Evolutionary conservation across 2,888 invertebrate species (phyloP).

Genomic region (Lasioglossum leucozonium): DNA sequence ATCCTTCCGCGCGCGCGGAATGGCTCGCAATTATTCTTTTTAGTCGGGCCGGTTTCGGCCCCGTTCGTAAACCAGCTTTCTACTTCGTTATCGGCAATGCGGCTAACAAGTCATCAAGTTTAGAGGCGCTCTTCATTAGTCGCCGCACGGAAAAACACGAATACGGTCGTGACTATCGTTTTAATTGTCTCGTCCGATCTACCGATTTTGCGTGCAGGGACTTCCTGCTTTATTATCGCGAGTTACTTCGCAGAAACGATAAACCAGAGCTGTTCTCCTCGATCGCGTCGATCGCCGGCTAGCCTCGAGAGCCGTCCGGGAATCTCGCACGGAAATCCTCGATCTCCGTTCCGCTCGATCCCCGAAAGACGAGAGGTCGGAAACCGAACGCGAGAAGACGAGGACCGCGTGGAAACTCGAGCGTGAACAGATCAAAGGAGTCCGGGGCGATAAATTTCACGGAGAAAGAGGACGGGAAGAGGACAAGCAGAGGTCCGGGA

Average conservation of each 20-base stretch:
- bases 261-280: not conserved
- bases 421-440: not conserved
- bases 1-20: slow-evolving; percentile 12
- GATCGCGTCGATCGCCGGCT: not conserved
- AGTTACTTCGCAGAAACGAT: not conserved
- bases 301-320: not conserved
- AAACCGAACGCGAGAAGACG: not conserved
- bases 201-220: not conserved
- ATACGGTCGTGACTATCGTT: not conserved
- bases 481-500: not conserved
- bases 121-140: slow-evolving; percentile 3
- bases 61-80: not conserved
- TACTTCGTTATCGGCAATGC: not conserved
- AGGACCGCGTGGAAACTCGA: not conserved
- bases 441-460: slow-evolving; percentile 13
- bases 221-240: not conserved
- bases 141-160: not conserved
- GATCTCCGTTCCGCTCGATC: not conserved
- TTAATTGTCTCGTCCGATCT: slow-evolving; percentile 7
- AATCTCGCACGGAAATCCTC: not conserved
- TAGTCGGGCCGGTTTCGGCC: not conserved
- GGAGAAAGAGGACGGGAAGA: not conserved
- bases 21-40: slow-evolving; percentile 4
- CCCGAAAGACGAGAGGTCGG: not conserved
- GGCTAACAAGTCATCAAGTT: not conserved